Evolutionary conservation across 2,113 vertebrate genomes (phyloP), one percentile per base, ranked within the genome.

Genomic region (Urocynchramus pylzowi): DNA sequence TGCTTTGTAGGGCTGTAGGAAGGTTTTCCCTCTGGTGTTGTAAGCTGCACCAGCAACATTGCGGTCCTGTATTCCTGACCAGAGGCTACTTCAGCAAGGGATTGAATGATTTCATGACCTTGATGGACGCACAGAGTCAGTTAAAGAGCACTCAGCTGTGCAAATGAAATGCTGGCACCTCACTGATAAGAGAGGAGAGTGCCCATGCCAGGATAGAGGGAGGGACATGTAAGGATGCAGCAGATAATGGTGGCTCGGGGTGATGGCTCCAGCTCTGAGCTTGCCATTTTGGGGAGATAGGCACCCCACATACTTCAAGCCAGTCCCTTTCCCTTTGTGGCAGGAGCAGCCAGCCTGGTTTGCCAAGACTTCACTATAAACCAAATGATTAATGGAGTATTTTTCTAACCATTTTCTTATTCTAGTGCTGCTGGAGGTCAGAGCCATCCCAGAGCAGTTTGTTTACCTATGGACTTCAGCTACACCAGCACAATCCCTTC

Each of bases 161-260:
- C 73, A 71, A 92, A 95, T 44, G 67, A 78, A 93, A 52, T 12
- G 52, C 39, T 91, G 94, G 73, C 94, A 95, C 61, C 56, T 67
- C 73, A 20, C 22, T 78, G 94, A 94, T 97, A 96, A 94, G 68
- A 87, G 16, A 18, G 35, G 33, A 96, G 76, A 73, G 86, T 87
- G 82, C 52, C 69, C 42, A 6, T 96, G 93, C 94, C 95, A 93
- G 44, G 68, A 68, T 73, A 92, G n/a, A 90, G 54, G 30, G 20
- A n/a, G 31, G 44, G 41, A 68, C 65, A 47, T 3, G 31, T 67
- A 61, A 71, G 93, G 76, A 84, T 90, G 39, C 6, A 59, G 86
- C 73, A 71, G 96, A 95, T 95, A 97, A 71, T 19, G 64, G 28
- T 8, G 52, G 27, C 39, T 4, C 0, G 1, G 16, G 42, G 26